Evolutionary conservation across 1,140 invertebrate species (phyloP).

Genomic region (Drosophila takahashii): DNA sequence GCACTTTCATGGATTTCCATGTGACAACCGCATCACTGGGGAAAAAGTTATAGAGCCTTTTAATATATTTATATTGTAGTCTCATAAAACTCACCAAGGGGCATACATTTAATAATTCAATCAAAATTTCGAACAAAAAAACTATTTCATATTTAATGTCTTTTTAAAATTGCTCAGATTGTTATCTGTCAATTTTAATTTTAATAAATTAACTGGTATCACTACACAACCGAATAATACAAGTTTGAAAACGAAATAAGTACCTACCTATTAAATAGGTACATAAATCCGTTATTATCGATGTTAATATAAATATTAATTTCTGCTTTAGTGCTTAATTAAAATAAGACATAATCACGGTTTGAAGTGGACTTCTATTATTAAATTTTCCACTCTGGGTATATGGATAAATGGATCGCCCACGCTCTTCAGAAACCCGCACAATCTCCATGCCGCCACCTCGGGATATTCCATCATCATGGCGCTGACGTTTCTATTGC

Average conservation of each 20-base stretch:
- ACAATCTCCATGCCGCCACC: background rate
- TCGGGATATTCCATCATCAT: conserved; percentile 60
- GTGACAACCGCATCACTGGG: conserved; percentile 1
- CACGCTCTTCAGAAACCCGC: background rate
- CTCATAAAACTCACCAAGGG: no score
- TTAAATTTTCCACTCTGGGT: background rate
- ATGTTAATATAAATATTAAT: background rate
- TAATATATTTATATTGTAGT: no score
- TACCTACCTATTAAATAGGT: no score
- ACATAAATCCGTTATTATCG: no score
- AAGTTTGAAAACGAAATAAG: no score
- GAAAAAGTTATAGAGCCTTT: background rate
- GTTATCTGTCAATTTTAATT: no score
- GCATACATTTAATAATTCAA: no score
- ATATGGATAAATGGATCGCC: conserved; percentile 19
- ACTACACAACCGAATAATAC: no score
- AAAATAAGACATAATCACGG: background rate
- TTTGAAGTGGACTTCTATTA: background rate
- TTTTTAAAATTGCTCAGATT: no score
- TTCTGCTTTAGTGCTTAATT: background rate
- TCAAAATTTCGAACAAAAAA: no score
- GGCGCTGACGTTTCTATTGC: conserved; percentile 77
- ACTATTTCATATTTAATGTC: no score
- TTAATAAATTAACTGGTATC: no score
- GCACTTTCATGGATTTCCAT: conserved; percentile 8